Evolutionary conservation across 1,140 invertebrate species (phyloP).

Genomic region (Pogonomyrmex californicus): DNA sequence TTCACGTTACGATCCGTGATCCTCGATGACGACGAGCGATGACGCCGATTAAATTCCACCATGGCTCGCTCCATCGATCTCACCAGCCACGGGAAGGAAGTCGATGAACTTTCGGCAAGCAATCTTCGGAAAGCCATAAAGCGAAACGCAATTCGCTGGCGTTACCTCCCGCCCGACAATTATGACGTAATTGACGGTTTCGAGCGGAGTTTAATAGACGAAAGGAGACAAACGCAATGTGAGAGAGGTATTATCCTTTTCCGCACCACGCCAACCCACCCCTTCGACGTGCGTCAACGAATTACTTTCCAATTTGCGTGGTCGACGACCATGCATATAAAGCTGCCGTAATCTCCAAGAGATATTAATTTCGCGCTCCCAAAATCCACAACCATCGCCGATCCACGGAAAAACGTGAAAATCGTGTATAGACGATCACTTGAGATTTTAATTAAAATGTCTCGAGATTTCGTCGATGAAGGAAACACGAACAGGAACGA

Average conservation of each 20-base stretch:
- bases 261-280: slow-evolving; percentile 6
- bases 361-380: slow-evolving; percentile 56
- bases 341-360: slow-evolving; percentile 50
- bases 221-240: slow-evolving; percentile 65
- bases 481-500: not conserved
- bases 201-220: slow-evolving; percentile 58
- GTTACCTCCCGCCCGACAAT: slow-evolving; percentile 56
- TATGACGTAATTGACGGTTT: slow-evolving; percentile 72
- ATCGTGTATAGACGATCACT: slow-evolving; percentile 18
- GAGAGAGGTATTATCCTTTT: slow-evolving; percentile 61
- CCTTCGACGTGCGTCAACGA: slow-evolving; percentile 34
- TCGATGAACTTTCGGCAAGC: slow-evolving; percentile 63
- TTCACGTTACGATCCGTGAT: slow-evolving; percentile 49
- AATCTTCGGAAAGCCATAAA: slow-evolving; percentile 63
- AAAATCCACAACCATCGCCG: slow-evolving; percentile 46
- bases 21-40: slow-evolving; percentile 58
- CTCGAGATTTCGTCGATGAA: slow-evolving; percentile 26
- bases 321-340: slow-evolving; percentile 44
- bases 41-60: slow-evolving; percentile 63
- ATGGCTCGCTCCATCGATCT: slow-evolving; percentile 35
- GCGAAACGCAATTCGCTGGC: slow-evolving; percentile 12
- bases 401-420: slow-evolving; percentile 43
- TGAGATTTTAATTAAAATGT: slow-evolving; percentile 56
- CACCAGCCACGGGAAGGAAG: slow-evolving; percentile 11
- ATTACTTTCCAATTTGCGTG: slow-evolving; percentile 54